Base-by-base conservation (phyloP, 2,797 vertebrate species). In the Peromyscus attwateri region DNA sequence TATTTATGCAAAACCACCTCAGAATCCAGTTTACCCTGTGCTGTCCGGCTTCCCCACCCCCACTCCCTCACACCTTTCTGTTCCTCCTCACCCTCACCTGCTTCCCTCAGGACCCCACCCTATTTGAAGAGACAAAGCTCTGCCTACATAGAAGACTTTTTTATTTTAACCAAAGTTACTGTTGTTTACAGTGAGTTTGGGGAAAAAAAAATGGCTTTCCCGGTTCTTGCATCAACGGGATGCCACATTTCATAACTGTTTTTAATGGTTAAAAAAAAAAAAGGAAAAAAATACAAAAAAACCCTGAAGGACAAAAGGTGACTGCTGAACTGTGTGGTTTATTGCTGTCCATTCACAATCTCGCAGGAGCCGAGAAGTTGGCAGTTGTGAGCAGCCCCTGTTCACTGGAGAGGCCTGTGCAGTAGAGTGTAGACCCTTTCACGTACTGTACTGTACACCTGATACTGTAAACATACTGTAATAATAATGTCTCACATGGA, bases 111-210 rank as follows among this genome's bases (percentile, higher is more conserved):
- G 94, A 97, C 98, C 98, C 98, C 98, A 99, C 98, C 98, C 98
- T 98, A 98, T 98, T 99, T 99, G 98, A 98, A 99, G 99, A 99
- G 99, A 99, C 99, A 99, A 99, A 98, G 98, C 99, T 99, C 99
- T 99, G 99, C 99, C 99, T 99, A 99, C 99, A 98, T 98, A 98
- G 98, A 99, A 99, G 98, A 98, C 99, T 99, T 99, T 99, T 99
- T 99, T 99, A 99, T 99, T 99, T 99, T 99, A 99, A 99, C 99
- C 99, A 99, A 99, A 99, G 99, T 99, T 99, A 99, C 99, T 99
- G 99, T 99, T 98, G 99, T 99, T 99, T 99, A 99, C 99, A 99
- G 99, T 99, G 99, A 99, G 99, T 99, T 99, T 99, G 99, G 99
- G 99, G 99, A 99, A 99, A 98, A 98, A 98, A 90, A 98, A 98